These are phyloP conservation scores for Ormyrus nitidulus DNA, from an alignment of 2,888 invertebrate species.

Conservation along the genomic window DNA sequence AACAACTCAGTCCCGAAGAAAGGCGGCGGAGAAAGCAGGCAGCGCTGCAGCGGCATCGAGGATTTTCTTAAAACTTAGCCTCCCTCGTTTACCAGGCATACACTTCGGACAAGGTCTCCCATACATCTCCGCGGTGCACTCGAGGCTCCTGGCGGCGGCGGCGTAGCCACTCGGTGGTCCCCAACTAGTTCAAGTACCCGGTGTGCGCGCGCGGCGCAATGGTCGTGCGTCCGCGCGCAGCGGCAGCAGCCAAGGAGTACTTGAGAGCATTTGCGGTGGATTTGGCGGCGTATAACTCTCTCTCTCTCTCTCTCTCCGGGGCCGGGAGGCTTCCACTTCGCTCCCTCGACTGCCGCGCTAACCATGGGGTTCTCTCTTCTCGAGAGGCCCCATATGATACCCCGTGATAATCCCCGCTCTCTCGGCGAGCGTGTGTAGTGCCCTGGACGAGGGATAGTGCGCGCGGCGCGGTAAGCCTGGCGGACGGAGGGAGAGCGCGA, in stretches of 20 bases:
- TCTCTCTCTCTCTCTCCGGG: slow-evolving; percentile 34
- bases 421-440: background rate
- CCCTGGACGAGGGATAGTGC: slow-evolving; percentile 15
- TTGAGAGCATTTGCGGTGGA: slow-evolving; percentile 75
- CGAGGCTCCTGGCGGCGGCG: slow-evolving; percentile 17
- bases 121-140: background rate
- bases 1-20: too few relatives aligned
- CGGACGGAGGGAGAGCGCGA: too few relatives aligned
- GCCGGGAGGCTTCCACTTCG: background rate
- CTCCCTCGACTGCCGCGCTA: slow-evolving; percentile 50
- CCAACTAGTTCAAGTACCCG: slow-evolving; percentile 75
- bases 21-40: too few relatives aligned
- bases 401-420: slow-evolving; percentile 65
- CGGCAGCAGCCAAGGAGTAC: slow-evolving; percentile 60
- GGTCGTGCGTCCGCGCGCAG: slow-evolving; percentile 73
- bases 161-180: slow-evolving; percentile 71
- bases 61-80: too few relatives aligned
- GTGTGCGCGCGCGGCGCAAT: slow-evolving; percentile 67
- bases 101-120: slow-evolving; percentile 27
- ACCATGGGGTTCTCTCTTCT: slow-evolving; percentile 61
- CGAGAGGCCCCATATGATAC: slow-evolving; percentile 74
- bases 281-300: slow-evolving; percentile 68
- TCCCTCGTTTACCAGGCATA: too few relatives aligned
- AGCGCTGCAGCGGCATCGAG: too few relatives aligned
- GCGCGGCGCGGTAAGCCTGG: background rate